Evolutionary conservation across 2,888 invertebrate genomes (phyloP), one percentile per base, ranked within the genome.

Genomic region (Limnephilus lunatus): DNA sequence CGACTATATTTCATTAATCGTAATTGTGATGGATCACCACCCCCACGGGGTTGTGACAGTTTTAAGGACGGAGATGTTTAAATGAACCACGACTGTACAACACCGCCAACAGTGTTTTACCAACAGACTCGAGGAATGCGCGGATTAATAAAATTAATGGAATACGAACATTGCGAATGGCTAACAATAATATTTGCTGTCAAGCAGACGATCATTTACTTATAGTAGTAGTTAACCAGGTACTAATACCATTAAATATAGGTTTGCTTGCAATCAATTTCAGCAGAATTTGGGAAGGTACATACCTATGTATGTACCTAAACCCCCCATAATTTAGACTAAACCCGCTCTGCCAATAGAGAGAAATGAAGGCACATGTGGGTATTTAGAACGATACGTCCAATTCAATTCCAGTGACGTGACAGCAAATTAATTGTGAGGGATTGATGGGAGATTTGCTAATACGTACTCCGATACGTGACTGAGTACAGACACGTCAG

Each of bases 11-110:
- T 93, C 93, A 93, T 93, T 93, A 93, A 92, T 93, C 87, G 93
- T 93, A 93, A 93, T 93, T 93, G 93, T 93, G 93, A 93, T 92
- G 92, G 93, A 93, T 93, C 93, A 92, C 89, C 90, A 85, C 90
- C 91, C 93, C 90, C 81, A 92, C 91, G 80, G 88, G 68, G 48
- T 53, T n/a, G 90, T 92, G 93, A 93, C 93, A 93, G 86, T 91
- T 93, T 93, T 91, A 88, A 86, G 90, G 87, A 92, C 35, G 81
- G 81, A 86, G 35, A 39, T 81, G 68, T 32, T 82, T n/a, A 68
- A 68, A 68, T 68, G 68, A 68, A 9, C 68, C 25, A 68, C n/a
- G 53, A 53, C 53, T 53, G 4, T 19, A 53, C 15, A 53, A 53
- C 53, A 53, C 53, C 15, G 53, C 19, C 53, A 68, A 68, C 68